Evolutionary conservation across 2,888 invertebrate species (phyloP).

Genomic region (Ophion costatus): DNA sequence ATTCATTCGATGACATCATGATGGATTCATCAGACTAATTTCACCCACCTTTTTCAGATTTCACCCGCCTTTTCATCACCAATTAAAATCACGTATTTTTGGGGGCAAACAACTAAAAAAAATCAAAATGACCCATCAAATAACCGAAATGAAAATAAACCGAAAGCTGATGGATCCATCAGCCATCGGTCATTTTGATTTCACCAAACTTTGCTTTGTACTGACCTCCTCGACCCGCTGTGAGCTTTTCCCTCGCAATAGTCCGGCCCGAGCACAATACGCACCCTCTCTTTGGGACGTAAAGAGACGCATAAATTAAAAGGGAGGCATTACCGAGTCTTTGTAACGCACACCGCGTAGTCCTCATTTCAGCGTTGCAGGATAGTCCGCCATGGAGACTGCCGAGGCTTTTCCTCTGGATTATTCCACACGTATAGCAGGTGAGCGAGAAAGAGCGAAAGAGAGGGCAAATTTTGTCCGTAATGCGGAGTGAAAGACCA

Average conservation of each 20-base stretch:
- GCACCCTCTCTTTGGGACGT: conserved; percentile 57
- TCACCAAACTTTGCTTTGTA: conserved; percentile 25
- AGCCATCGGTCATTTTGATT: conserved; percentile 3
- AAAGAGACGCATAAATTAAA: conserved; percentile 70
- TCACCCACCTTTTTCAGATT: no score
- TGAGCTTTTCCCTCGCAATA: conserved; percentile 56
- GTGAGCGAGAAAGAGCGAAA: not conserved
- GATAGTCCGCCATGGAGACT: conserved; percentile 3
- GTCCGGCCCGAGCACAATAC: conserved; percentile 61
- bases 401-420: conserved; percentile 31
- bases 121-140: no score
- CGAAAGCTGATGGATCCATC: no score
- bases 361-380: conserved; percentile 31
- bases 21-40: no score
- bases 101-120: no score
- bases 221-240: conserved; percentile 38
- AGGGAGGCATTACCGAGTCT: conserved; percentile 67
- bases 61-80: no score
- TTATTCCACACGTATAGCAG: conserved; percentile 19
- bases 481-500: conserved; percentile 33
- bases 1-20: no score
- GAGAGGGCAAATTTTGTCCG: conserved; percentile 26
- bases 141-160: no score
- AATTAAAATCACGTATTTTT: no score
- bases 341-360: conserved; percentile 54